Evolutionary conservation across 2,888 invertebrate genomes (phyloP).

Genomic region (Nomada hirtipes): DNA sequence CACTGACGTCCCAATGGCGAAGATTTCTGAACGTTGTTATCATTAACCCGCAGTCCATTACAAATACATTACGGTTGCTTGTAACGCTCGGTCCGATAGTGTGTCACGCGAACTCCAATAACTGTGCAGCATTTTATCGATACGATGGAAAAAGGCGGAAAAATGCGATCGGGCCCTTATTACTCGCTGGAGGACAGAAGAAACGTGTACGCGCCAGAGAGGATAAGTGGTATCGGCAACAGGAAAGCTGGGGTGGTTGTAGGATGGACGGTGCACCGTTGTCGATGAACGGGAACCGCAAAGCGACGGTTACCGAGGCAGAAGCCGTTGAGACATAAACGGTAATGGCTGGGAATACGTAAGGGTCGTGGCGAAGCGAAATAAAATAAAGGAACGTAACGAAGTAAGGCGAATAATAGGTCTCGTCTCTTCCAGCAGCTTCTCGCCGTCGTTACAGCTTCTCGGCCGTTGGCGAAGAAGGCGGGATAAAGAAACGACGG

Average conservation of each 20-base stretch:
- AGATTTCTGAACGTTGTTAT: too few species aligned
- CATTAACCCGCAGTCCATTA: not conserved
- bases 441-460: slow-evolving; percentile 46
- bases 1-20: too few species aligned
- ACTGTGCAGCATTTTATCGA: not conserved
- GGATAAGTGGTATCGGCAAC: slow-evolving; percentile 49
- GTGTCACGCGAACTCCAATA: slow-evolving; percentile 10
- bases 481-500: slow-evolving; percentile 28
- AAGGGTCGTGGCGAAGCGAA: slow-evolving; percentile 61
- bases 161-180: slow-evolving; percentile 1
- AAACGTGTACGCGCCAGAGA: slow-evolving; percentile 28
- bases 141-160: not conserved
- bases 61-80: not conserved
- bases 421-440: slow-evolving; percentile 42
- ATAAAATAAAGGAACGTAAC: slow-evolving; percentile 67
- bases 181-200: slow-evolving; percentile 4
- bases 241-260: slow-evolving; percentile 37
- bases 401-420: slow-evolving; percentile 69
- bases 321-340: slow-evolving; percentile 67
- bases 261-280: slow-evolving; percentile 43
- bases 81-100: not conserved
- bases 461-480: slow-evolving; percentile 8
- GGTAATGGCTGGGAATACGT: slow-evolving; percentile 70
- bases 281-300: slow-evolving; percentile 55
- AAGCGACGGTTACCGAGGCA: slow-evolving; percentile 63